phyloP scores from a whole-genome alignment of 2,797 vertebrate species.

The Myripristis jacobus region DNA sequence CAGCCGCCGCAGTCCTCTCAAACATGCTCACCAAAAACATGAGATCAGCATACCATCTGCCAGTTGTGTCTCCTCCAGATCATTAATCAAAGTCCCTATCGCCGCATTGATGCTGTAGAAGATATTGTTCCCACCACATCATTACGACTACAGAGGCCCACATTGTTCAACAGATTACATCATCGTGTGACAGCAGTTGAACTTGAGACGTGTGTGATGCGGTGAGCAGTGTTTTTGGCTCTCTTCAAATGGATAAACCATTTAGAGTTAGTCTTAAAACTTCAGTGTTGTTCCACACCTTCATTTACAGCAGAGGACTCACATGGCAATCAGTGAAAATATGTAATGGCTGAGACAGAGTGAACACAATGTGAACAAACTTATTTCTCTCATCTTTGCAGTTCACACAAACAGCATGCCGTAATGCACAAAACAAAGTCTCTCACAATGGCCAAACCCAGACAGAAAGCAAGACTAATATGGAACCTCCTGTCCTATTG shows the following conservation, averaged over 20 bases:
- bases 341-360: not conserved
- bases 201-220: conserved; percentile 51
- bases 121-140: conserved; percentile 70
- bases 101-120: conserved; percentile 56
- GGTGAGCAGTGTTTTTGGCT: conserved; percentile 45
- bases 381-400: not conserved
- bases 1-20: conserved; percentile 59
- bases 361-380: not conserved
- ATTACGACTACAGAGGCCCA: conserved; percentile 54
- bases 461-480: not conserved
- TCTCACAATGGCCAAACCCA: conserved; percentile 12
- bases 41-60: conserved; percentile 78
- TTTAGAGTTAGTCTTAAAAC: conserved; percentile 20
- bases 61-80: conserved; percentile 69
- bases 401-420: conserved; percentile 1
- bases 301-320: not conserved
- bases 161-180: conserved; percentile 70
- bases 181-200: conserved; percentile 60
- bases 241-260: conserved; percentile 26
- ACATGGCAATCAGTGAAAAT: not conserved
- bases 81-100: conserved; percentile 81
- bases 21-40: conserved; percentile 69
- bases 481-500: not conserved
- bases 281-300: not conserved
- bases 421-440: conserved; percentile 11